Conservation (phyloP, 2,113 vertebrate genomes). For the Syngnathoides biaculeatus region DNA sequence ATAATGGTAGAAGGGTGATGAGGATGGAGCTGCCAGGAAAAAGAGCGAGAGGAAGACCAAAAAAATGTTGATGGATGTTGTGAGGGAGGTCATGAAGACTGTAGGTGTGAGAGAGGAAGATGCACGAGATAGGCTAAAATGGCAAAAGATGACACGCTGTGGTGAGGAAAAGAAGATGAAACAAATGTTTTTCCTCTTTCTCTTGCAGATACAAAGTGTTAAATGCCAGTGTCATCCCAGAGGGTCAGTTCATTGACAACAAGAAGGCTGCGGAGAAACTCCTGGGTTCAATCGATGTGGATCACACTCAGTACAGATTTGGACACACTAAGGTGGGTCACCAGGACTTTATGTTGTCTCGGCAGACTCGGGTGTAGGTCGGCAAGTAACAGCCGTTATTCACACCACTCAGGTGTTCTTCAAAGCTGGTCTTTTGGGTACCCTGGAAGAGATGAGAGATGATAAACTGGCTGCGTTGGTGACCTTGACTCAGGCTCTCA, state of each 20-base stretch:
- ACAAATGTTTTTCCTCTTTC: not conserved
- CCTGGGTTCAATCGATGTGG: constrained; percentile 82
- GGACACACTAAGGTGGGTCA: constrained; percentile 79
- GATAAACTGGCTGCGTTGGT: constrained; percentile 80
- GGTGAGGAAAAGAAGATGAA: too few relatives aligned
- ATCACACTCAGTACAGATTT: constrained; percentile 86
- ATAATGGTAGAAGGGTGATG: too few relatives aligned
- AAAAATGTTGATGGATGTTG: too few relatives aligned
- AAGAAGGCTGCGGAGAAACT: constrained; percentile 86
- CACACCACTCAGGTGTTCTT: constrained; percentile 83
- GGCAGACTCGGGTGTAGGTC: too few relatives aligned
- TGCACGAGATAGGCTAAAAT: too few relatives aligned
- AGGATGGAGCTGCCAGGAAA: too few relatives aligned
- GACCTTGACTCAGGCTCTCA: constrained; percentile 73
- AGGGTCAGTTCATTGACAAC: constrained; percentile 86
- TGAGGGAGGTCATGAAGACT: too few relatives aligned
- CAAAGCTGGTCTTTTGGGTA: constrained; percentile 88
- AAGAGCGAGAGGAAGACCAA: too few relatives aligned
- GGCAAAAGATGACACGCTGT: too few relatives aligned
- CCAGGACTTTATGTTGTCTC: not conserved
- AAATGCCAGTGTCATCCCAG: constrained; percentile 80
- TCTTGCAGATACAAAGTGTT: constrained; percentile 67
- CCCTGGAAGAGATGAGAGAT: constrained; percentile 90
- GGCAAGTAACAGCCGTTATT: not conserved
- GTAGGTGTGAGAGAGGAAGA: too few relatives aligned